Conservation (phyloP, 2,888 invertebrate genomes). For the Brachylomia viminalis region DNA sequence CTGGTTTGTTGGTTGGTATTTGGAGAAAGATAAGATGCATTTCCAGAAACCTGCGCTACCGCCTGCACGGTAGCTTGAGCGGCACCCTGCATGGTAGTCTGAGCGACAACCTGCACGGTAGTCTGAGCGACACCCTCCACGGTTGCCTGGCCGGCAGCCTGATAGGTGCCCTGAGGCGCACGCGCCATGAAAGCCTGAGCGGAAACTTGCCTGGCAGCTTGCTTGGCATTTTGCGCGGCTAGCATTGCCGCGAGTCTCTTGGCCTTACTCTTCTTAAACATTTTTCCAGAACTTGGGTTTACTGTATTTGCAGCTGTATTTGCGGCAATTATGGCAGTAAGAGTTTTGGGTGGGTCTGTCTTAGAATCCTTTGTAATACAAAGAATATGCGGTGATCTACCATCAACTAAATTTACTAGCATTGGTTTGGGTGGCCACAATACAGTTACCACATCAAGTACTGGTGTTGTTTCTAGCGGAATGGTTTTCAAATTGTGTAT, state of each 20-base stretch:
- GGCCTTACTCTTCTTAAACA: neutral
- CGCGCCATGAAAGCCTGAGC: too few species aligned
- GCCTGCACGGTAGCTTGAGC: neutral
- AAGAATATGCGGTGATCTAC: slow-evolving; percentile 6
- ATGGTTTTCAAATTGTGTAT: slow-evolving; percentile 21
- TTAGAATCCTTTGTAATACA: neutral
- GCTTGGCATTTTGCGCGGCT: neutral
- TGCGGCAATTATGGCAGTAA: neutral
- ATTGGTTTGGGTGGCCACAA: neutral
- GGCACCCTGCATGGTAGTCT: neutral
- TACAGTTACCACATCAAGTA: neutral
- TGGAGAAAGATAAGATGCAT: neutral
- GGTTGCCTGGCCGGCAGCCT: neutral
- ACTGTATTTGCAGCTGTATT: neutral
- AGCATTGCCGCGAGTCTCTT: neutral
- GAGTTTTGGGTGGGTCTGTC: neutral
- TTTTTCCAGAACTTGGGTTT: neutral
- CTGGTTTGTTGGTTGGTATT: neutral
- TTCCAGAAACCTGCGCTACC: neutral
- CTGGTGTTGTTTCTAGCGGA: neutral
- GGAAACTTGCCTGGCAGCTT: neutral
- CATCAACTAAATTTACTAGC: neutral
- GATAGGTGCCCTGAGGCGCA: neutral
- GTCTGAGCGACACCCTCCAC: too few species aligned
- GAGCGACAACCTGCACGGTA: neutral